Conservation (phyloP, 2,888 invertebrate species). For the Digitonthophagus gazella region DNA sequence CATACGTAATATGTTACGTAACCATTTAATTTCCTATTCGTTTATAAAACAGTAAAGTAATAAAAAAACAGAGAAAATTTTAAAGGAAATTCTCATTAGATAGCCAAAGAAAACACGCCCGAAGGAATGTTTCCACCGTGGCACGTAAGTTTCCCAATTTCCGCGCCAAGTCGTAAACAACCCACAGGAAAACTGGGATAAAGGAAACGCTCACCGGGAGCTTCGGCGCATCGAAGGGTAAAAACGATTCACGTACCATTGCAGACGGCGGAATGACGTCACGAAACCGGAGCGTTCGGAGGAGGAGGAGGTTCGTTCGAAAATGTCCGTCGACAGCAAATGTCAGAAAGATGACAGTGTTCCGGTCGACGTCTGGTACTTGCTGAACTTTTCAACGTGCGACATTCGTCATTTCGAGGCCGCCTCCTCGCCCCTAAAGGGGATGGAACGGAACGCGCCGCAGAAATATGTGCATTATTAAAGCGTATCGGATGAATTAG, state of each 20-base stretch:
- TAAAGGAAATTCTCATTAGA: no score
- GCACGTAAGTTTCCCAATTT: background rate
- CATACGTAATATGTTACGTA: no score
- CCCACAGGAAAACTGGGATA: background rate
- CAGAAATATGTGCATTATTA: constrained; percentile 12
- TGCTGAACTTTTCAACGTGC: constrained; percentile 5
- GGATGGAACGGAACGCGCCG: background rate
- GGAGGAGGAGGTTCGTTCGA: background rate
- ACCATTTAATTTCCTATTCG: no score
- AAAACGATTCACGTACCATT: constrained; percentile 4
- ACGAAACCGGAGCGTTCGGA: background rate
- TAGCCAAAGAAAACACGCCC: no score
- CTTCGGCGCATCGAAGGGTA: background rate
- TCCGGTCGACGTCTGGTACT: background rate
- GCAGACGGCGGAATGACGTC: background rate
- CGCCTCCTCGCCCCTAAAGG: constrained; percentile 4
- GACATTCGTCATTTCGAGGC: constrained; percentile 9
- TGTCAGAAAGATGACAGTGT: constrained; percentile 10
- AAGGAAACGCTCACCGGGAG: background rate
- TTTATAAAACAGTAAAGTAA: no score
- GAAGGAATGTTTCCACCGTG: no score
- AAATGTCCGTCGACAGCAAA: constrained; percentile 5
- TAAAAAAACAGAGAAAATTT: no score
- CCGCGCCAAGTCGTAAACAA: background rate
- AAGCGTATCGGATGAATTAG: constrained; percentile 11